phyloP scores from a whole-genome alignment of 2,888 invertebrate species.

The Diachrysia chrysitis region DNA sequence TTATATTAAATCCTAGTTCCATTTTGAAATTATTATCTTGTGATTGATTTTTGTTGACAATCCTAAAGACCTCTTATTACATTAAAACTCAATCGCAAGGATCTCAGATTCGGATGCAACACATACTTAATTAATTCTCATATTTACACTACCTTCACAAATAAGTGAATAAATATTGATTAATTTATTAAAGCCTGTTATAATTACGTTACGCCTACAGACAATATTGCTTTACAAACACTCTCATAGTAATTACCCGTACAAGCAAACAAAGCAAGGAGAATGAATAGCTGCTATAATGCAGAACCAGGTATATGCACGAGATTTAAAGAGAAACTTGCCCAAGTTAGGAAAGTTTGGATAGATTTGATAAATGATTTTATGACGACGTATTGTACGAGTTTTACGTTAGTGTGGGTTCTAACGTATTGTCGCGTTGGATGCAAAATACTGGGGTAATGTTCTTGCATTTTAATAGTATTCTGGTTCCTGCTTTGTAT shows the following conservation, averaged over 20 bases:
- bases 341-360: background rate
- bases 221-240: conserved; percentile 22
- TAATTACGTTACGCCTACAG: no score
- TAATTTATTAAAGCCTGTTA: no score
- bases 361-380: background rate
- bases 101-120: no score
- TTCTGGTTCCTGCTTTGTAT: background rate
- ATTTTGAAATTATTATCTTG: no score
- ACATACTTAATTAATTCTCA: no score
- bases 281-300: conserved; percentile 23
- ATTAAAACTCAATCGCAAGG: no score
- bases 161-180: no score
- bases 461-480: background rate
- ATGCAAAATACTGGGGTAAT: conserved; percentile 1
- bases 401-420: background rate
- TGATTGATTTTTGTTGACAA: no score
- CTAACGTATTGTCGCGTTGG: background rate
- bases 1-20: no score
- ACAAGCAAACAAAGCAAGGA: conserved; percentile 52
- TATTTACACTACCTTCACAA: no score
- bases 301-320: conserved; percentile 20
- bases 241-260: conserved; percentile 55
- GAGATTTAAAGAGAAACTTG: conserved; percentile 5
- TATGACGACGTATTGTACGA: conserved; percentile 7
- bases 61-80: no score